These are phyloP conservation scores for Ips nitidus DNA, from an alignment of 1,140 invertebrate species.

Conservation along the genomic window DNA sequence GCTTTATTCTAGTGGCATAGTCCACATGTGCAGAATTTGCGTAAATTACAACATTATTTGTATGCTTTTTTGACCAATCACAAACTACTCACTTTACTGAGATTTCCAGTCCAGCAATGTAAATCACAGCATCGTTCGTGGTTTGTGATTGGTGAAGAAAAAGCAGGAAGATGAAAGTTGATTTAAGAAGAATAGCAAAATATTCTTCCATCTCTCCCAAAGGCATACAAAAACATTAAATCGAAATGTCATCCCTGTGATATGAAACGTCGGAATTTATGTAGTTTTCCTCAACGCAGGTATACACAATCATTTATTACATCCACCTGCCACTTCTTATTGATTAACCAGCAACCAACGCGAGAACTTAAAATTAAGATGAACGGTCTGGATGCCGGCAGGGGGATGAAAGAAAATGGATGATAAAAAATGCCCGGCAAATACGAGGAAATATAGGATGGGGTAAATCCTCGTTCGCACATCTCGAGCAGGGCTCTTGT, in stretches of 20 bases:
- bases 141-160: background rate
- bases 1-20: no score
- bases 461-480: background rate
- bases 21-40: no score
- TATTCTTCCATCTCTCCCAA: no score
- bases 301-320: constrained; percentile 30
- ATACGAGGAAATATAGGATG: constrained; percentile 20
- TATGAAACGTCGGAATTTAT: constrained; percentile 15
- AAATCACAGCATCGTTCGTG: no score
- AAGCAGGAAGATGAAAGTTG: background rate
- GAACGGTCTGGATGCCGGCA: constrained; percentile 16
- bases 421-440: constrained; percentile 11
- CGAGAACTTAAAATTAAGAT: constrained; percentile 31
- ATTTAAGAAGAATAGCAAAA: background rate
- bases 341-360: constrained; percentile 29
- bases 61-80: no score
- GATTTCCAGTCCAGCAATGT: no score
- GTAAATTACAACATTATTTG: no score
- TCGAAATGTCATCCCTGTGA: constrained; percentile 16
- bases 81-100: no score
- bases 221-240: constrained; percentile 7
- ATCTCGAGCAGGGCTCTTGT: no score
- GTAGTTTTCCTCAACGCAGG: constrained; percentile 26
- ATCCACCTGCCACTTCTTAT: constrained; percentile 27
- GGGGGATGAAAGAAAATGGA: constrained; percentile 23